Evolutionary conservation across 2,797 vertebrate genomes (phyloP), one percentile per base, ranked within the genome.

Genomic region (Erithacus rubecula): DNA sequence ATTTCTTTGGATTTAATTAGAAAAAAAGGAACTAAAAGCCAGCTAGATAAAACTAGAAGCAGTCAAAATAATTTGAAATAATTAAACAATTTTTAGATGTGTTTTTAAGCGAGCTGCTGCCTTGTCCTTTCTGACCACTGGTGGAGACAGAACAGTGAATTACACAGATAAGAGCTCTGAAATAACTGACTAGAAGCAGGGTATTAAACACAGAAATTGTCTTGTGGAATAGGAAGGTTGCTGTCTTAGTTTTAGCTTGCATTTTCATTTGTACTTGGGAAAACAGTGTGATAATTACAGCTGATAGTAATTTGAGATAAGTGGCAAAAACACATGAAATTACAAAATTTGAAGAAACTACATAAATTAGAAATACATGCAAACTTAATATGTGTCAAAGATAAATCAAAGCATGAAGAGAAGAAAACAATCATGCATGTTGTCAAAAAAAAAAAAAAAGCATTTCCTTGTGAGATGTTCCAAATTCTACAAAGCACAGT

Each of bases 191-290:
- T 37, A 53, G 68, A 80, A 75, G 55, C n/a, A 75, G 11, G 2
- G 6, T 62, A 51, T 85, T 86, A 56, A 71, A 92, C 9, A 49
- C 2, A 83, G 51, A 80, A 81, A 46, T 62, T 72, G 34, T 20
- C 49, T 91, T 15, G 26, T 41, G 58, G 29, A 74, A 83, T 14
- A 60, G 51, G 11, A 87, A 19, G 8, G 15, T 41, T 59, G 15
- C 39, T 84, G 22, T 37, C 72, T 71, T 67, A 32, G 13, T 37
- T 87, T 84, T n/a, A 88, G 83, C 39, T 84, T 70, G 56, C 32
- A 60, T 90, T 95, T 87, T 90, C 32, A 79, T 89, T 91, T 63
- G 18, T 53, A 69, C 64, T 82, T 86, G 60, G 69, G 36, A 83
- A 75, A 92, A 60, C 12, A 37, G 37, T 43, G 64, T 23, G 49